Evolutionary conservation across 2,113 vertebrate genomes (phyloP), one percentile per base, ranked within the genome.

Genomic region (Nycticryphes semicollaris): DNA sequence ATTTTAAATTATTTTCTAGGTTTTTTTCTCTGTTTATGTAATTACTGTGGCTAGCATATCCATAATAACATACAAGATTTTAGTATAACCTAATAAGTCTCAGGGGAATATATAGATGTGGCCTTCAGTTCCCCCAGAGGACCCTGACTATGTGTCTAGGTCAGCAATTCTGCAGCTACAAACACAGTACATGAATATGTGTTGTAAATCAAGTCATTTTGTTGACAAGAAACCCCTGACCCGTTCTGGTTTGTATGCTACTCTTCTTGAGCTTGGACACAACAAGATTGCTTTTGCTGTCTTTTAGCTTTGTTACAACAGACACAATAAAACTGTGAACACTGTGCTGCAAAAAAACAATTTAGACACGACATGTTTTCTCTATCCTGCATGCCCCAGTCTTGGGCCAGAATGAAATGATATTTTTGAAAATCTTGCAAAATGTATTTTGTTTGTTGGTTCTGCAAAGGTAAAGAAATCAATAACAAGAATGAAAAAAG

Each of bases 401-500:
- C 84, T 59, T 74, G 37, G 66, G 30, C 72, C 84, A 84, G 50
- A 51, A 41, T 12, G 22, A 94, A 93, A 93, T 62, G 76, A 70
- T 91, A 50, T 67, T 94, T 91, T 83, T 85, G 67, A 82, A 64
- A 90, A 87, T 89, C 37, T 74, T n/a, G 50, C 31, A 94, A 93
- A 94, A 77, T 5, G 4, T 66, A 24, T 75, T 94, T 89, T 85
- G 18, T 75, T 81, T 94, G n/a, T 77, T 94, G 93, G 77, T 77
- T 93, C 37, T 83, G 94, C 77, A 76, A 68, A 90, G 39, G 43
- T 90, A 77, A 92, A 82, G 56, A 94, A 39, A 90, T 84, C 94
- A 89, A 87, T 92, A 95, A 53, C 16, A 85, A 89, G 62, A 90
- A 78, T 14, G n/a, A 53, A 87, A 95, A 94, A 93, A 85, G 73